Conservation (phyloP, 2,797 vertebrate species). For the Darevskia nairensis region DNA sequence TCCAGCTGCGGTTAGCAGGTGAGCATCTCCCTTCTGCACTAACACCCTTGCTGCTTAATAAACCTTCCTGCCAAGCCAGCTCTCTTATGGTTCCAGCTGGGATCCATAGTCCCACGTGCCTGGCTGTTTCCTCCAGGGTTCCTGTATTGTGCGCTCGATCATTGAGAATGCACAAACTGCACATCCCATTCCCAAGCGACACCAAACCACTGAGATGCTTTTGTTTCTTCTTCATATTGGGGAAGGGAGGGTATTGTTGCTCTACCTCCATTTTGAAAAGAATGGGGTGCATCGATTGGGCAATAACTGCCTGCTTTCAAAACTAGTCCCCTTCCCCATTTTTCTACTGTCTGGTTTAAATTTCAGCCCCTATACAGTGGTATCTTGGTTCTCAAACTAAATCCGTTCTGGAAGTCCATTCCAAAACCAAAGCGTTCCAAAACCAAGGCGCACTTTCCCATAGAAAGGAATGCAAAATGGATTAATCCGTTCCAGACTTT, state of each 20-base stretch:
- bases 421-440: no score
- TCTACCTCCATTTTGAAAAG: neutral
- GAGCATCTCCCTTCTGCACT: neutral
- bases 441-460: no score
- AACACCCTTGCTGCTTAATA: neutral
- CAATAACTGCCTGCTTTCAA: neutral
- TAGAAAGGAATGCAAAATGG: no score
- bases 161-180: neutral
- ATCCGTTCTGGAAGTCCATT: no score
- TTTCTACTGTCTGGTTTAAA: neutral
- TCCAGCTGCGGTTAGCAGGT: neutral
- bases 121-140: neutral
- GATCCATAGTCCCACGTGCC: neutral
- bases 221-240: neutral
- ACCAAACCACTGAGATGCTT: neutral
- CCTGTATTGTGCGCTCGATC: conserved; percentile 2
- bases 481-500: no score
- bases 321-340: no score
- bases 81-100: conserved; percentile 12
- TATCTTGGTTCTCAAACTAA: no score
- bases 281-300: neutral
- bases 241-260: neutral
- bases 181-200: neutral
- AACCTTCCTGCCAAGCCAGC: neutral
- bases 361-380: neutral